Evolutionary conservation across 2,888 invertebrate genomes (phyloP), one percentile per base, ranked within the genome.

Genomic region (Anarsia innoxiella): DNA sequence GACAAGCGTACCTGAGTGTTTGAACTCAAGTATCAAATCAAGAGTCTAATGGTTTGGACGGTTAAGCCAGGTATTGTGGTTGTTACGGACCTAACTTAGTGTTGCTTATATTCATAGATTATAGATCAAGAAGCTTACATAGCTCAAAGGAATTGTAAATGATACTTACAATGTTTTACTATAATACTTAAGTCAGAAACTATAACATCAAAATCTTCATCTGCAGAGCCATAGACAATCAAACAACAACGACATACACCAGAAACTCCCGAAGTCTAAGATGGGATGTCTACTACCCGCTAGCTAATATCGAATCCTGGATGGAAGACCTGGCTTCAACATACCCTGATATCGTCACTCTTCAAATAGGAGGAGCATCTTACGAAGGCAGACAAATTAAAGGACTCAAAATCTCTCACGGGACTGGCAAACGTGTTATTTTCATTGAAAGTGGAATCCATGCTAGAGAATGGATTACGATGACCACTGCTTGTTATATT

Each of bases 401-500:
- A 49, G 86, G 86, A 2, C 45, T 90, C 0, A 88, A 87, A 50
- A 72, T 58, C 59, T 87, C 60, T 0, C 77, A 79, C 35, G 76
- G 78, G 0, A 26, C 53, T 26, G 77, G 68, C 1, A 70, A 53
- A 47, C 61, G 58, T 45, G 61, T 52, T 0, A 56, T 82, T 3
- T 78, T 82, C n/a, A 53, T 83, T 6, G 83, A 83, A 70, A 68
- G 75, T 44, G 88, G 88, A 12, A 91, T 92, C 42, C 92, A 93
- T 64, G 88, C 92, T 0, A 86, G 94, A 31, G 94, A 95, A 75
- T 94, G 91, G 91, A 90, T 91, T 12, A 79, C 88, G 0, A 87
- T 90, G 1, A 88, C 91, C 0, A 85, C 88, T 0, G 80, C 87
- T 0, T 87, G 89, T 15, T 91, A 83, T 43, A 80, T 91, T 2